Percentiles rank a stretch among this genome's conserved stretches.
Conservation (phyloP, 1,140 invertebrate genomes). For the Polypedilum vanderplanki region DNA sequence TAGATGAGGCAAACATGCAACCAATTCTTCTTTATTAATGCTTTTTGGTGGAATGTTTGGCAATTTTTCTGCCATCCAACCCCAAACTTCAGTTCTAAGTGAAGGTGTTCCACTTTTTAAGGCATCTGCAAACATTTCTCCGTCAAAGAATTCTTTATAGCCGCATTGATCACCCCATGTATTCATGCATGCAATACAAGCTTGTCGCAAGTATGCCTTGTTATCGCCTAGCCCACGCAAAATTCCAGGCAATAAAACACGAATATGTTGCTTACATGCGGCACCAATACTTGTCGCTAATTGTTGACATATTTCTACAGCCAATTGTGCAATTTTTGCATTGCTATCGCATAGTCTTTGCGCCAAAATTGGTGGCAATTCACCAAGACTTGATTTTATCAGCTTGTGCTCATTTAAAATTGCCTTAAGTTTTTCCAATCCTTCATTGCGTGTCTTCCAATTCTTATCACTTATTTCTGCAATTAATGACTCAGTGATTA, state of each 20-base stretch:
- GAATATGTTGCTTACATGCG: constrained; percentile 69
- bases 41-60: constrained; percentile 61
- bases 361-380: constrained; percentile 69
- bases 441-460: constrained; percentile 70
- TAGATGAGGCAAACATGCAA: constrained; percentile 68
- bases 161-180: constrained; percentile 74
- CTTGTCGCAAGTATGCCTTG: constrained; percentile 67
- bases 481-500: constrained; percentile 74
- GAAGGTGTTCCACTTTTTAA: constrained; percentile 76
- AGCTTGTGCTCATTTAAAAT: constrained; percentile 68
- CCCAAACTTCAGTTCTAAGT: constrained; percentile 71
- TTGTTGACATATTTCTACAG: constrained; percentile 71
- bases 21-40: constrained; percentile 73
- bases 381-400: constrained; percentile 74
- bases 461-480: constrained; percentile 85
- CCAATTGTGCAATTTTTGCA: constrained; percentile 77
- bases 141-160: constrained; percentile 75
- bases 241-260: constrained; percentile 75
- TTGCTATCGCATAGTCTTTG: constrained; percentile 79
- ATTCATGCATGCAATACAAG: constrained; percentile 73
- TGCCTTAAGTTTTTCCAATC: constrained; percentile 39
- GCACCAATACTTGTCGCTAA: constrained; percentile 75
- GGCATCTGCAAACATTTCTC: constrained; percentile 81
- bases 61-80: constrained; percentile 76
- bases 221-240: constrained; percentile 62